Evolutionary conservation across 2,797 vertebrate genomes (phyloP).

Genomic region (Sylvilagus floridanus): DNA sequence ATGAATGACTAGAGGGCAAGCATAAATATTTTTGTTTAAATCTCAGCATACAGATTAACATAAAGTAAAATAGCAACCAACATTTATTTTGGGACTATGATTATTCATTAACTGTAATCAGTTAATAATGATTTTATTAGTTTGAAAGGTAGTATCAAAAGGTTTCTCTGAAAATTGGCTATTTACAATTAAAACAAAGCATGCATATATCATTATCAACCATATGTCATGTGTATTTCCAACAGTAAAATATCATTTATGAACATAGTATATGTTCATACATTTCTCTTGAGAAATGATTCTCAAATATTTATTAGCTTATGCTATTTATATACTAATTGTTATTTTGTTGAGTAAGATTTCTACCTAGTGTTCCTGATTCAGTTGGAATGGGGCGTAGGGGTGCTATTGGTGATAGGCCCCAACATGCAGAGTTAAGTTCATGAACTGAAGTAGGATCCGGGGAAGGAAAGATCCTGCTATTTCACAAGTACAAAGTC

Average conservation of each 20-base stretch:
- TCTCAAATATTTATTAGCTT: slow-evolving; percentile 10
- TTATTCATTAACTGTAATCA: background rate
- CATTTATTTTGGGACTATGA: background rate
- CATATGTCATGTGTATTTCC: background rate
- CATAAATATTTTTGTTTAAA: background rate
- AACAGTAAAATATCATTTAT: background rate
- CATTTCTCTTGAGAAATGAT: background rate
- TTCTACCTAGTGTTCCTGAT: background rate
- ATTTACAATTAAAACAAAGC: background rate
- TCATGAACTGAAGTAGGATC: background rate
- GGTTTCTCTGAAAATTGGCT: background rate
- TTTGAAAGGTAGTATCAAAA: background rate
- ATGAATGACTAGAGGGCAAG: background rate
- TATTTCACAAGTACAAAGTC: background rate
- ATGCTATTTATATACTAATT: background rate
- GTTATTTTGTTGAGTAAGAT: background rate
- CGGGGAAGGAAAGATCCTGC: background rate
- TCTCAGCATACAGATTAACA: background rate
- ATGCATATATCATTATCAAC: background rate
- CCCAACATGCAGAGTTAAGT: background rate
- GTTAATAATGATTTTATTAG: background rate
- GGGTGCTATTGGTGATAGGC: background rate
- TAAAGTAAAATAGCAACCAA: background rate
- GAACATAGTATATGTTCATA: background rate
- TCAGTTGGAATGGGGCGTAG: background rate